Evolutionary conservation across 2,113 vertebrate species (phyloP).

Genomic region (Nymphicus hollandicus): DNA sequence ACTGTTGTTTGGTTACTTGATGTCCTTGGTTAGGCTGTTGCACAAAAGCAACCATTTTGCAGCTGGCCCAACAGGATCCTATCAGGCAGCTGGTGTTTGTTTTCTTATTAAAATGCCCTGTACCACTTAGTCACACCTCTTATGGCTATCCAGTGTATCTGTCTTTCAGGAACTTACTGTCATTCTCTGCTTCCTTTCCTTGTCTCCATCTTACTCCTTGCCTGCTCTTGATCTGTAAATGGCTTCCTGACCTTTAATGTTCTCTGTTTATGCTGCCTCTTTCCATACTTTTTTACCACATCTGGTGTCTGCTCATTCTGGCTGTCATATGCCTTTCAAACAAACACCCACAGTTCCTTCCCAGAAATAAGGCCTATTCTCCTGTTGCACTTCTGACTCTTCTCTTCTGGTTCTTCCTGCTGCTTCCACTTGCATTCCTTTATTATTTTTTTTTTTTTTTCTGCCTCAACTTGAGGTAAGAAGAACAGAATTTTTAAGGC

Average conservation of each 20-base stretch:
- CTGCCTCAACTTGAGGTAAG: not conserved
- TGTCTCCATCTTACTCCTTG: not conserved
- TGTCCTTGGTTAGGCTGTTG: not conserved
- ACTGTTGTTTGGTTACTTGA: not conserved
- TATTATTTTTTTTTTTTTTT: not conserved
- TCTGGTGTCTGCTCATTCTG: not conserved
- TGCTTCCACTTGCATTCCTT: not conserved
- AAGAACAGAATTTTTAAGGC: not conserved
- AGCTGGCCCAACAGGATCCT: rapidly evolving
- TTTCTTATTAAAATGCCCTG: not conserved
- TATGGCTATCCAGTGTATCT: not conserved
- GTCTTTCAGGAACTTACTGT: not conserved
- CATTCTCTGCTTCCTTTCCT: not conserved
- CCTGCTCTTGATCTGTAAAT: not conserved
- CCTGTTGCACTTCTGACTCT: not conserved
- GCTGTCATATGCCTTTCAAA: not conserved
- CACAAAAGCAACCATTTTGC: not conserved
- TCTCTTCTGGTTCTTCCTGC: not conserved
- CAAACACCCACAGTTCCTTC: not conserved
- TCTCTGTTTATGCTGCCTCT: not conserved
- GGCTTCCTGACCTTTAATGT: not conserved
- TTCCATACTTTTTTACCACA: not conserved
- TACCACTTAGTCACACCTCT: not conserved
- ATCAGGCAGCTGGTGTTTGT: not conserved
- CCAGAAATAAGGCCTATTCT: not conserved